phyloP scores from a whole-genome alignment of 2,888 invertebrate genomes.

The Pinctada fucata region DNA sequence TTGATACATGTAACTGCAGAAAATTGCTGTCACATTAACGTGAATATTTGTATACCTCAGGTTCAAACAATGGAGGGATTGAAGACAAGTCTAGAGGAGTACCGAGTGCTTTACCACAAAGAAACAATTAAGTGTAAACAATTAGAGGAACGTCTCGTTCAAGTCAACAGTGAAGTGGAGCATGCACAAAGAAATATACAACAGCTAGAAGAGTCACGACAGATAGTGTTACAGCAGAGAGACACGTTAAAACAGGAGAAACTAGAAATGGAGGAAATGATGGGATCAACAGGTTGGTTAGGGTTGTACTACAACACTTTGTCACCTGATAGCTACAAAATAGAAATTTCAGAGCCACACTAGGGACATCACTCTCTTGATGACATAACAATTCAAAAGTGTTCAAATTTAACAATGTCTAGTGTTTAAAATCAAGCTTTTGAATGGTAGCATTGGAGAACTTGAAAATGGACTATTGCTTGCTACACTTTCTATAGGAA shows the following conservation, averaged over 20 bases:
- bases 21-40: too few relatives aligned
- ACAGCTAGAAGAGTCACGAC: slow-evolving; percentile 40
- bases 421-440: too few relatives aligned
- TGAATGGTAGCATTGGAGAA: too few relatives aligned
- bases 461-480: too few relatives aligned
- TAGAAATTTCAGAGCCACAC: too few relatives aligned
- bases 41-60: slow-evolving; percentile 22
- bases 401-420: too few relatives aligned
- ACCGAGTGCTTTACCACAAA: slow-evolving; percentile 48
- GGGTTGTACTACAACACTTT: too few relatives aligned
- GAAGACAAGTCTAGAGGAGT: slow-evolving; percentile 52
- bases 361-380: too few relatives aligned
- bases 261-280: slow-evolving; percentile 56
- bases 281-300: slow-evolving; percentile 44
- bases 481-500: too few relatives aligned
- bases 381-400: too few relatives aligned
- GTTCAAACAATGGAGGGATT: slow-evolving; percentile 47
- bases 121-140: slow-evolving; percentile 45
- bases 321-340: too few relatives aligned
- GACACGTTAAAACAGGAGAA: slow-evolving; percentile 46
- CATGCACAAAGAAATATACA: slow-evolving; percentile 41
- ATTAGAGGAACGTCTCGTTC: slow-evolving; percentile 46
- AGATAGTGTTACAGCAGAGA: slow-evolving; percentile 40
- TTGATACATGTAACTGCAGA: too few relatives aligned
- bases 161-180: slow-evolving; percentile 37